A percentile compares a stretch with the other conserved stretches of the same genome.
Evolutionary conservation across 2,888 invertebrate genomes (phyloP).

Genomic region (Eristalis arbustorum): DNA sequence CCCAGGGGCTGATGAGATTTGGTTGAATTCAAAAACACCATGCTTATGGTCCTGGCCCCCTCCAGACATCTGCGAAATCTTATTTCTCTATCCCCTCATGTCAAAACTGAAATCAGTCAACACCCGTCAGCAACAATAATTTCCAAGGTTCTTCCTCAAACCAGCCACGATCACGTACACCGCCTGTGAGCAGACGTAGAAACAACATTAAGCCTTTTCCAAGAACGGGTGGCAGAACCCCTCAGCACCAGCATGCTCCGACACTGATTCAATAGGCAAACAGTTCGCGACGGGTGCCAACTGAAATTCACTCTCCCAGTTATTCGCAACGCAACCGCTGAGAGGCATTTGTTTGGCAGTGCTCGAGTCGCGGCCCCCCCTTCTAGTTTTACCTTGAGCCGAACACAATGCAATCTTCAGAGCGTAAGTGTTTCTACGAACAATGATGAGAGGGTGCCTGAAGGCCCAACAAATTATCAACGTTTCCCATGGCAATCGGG

Average conservation of each 20-base stretch:
- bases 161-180: background rate
- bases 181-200: background rate
- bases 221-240: background rate
- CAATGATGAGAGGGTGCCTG: background rate
- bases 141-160: background rate
- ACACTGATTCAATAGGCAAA: too few species aligned
- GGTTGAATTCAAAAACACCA: too few species aligned
- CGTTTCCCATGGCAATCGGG: background rate
- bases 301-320: too few species aligned
- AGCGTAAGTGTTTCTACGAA: background rate
- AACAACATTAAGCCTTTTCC: background rate
- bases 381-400: background rate
- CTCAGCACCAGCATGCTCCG: background rate
- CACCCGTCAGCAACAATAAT: background rate
- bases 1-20: too few species aligned
- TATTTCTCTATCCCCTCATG: background rate
- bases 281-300: too few species aligned
- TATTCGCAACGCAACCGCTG: background rate
- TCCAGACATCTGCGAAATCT: background rate
- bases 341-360: background rate
- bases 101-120: background rate
- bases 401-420: background rate
- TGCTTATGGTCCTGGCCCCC: background rate
- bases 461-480: background rate
- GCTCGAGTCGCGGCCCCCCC: too few species aligned